A percentile compares a stretch with the other conserved stretches of the same genome.
phyloP scores from a whole-genome alignment of 2,113 vertebrate species.

The Oreochromis niloticus region DNA sequence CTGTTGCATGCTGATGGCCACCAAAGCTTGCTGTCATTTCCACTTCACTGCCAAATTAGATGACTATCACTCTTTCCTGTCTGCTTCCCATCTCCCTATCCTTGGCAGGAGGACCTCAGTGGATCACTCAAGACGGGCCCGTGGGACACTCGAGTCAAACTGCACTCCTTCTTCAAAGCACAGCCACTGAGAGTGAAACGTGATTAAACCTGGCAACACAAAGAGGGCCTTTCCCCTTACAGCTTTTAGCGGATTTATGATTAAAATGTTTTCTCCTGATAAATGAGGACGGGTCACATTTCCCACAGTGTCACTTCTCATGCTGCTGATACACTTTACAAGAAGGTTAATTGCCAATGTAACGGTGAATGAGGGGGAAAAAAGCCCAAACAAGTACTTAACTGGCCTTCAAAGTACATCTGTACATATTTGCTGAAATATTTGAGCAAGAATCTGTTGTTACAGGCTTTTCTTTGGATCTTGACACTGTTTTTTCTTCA shows the following conservation, averaged over 20 bases:
- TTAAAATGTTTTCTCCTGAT: neutral
- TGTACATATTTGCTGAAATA: neutral
- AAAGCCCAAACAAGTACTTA: neutral
- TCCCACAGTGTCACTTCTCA: neutral
- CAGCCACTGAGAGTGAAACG: neutral
- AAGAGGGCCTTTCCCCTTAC: neutral
- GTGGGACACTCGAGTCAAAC: neutral
- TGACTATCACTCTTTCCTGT: neutral
- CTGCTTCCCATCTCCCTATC: neutral
- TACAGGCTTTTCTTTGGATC: neutral
- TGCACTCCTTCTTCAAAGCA: neutral
- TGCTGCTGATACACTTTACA: neutral
- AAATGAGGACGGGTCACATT: neutral
- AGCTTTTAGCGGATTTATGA: constrained; percentile 4
- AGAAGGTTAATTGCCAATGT: neutral
- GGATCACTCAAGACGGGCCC: neutral
- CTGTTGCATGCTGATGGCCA: neutral
- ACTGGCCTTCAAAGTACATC: neutral
- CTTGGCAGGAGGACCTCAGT: neutral
- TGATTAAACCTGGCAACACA: constrained; percentile 33
- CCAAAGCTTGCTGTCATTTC: neutral
- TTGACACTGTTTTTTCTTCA: neutral
- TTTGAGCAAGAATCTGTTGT: neutral
- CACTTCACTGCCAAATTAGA: neutral
- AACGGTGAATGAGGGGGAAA: neutral